Evolutionary conservation across 1,140 invertebrate genomes (phyloP).

Genomic region (Delia radicum): DNA sequence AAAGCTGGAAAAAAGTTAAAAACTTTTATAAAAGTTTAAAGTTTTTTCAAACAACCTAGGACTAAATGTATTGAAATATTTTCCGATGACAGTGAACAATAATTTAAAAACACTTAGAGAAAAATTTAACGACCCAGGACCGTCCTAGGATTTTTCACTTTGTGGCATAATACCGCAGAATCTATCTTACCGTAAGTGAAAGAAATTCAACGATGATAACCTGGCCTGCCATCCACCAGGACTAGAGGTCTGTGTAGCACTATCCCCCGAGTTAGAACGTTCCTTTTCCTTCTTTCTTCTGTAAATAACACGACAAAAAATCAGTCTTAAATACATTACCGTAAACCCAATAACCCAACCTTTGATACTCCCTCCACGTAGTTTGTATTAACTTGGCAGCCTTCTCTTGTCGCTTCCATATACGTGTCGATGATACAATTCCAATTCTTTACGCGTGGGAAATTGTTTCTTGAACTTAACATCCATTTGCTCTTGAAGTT

Average conservation of each 20-base stretch:
- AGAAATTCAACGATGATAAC: slow-evolving; percentile 69
- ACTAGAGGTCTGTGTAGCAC: slow-evolving; percentile 79
- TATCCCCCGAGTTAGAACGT: slow-evolving; percentile 69
- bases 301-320: slow-evolving; percentile 21
- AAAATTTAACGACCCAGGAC: too few species aligned
- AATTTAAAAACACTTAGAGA: too few species aligned
- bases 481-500: slow-evolving; percentile 86
- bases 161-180: too few species aligned
- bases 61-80: too few species aligned
- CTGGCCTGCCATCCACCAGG: slow-evolving; percentile 81
- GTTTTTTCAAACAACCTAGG: too few species aligned
- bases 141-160: too few species aligned
- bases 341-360: slow-evolving; percentile 59
- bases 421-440: slow-evolving; percentile 92
- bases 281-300: slow-evolving; percentile 67
- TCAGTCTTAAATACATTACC: slow-evolving; percentile 63
- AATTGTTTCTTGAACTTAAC: slow-evolving; percentile 95
- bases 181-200: slow-evolving; percentile 64
- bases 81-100: too few species aligned
- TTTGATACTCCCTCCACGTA: slow-evolving; percentile 74
- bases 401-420: slow-evolving; percentile 94
- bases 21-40: too few species aligned
- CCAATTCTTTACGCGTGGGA: slow-evolving; percentile 88
- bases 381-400: slow-evolving; percentile 86
- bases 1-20: too few species aligned